Conservation (phyloP, 2,888 invertebrate genomes). For the Folsomia candida region DNA sequence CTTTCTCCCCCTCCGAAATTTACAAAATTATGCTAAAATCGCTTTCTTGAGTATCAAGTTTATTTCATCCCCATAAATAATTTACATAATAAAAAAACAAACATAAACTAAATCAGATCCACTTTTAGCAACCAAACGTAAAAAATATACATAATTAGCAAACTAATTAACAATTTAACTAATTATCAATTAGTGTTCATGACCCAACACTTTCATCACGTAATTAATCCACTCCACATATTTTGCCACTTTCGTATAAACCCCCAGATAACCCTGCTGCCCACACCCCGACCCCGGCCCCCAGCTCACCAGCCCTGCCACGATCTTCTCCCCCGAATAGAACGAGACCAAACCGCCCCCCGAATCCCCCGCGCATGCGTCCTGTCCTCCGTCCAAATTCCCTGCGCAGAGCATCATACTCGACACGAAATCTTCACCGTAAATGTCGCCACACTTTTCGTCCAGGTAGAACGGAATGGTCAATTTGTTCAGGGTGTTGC, state of each 20-base stretch:
- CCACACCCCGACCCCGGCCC: constrained; percentile 27
- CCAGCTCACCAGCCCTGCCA: constrained; percentile 25
- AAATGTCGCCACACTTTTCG: constrained; percentile 16
- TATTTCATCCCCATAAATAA: too few species aligned
- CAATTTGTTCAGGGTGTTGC: constrained; percentile 10
- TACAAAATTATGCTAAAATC: too few species aligned
- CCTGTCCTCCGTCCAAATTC: background rate
- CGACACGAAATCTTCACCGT: constrained; percentile 26
- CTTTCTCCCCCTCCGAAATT: too few species aligned
- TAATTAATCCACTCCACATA: constrained; percentile 23
- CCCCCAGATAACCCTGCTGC: constrained; percentile 11
- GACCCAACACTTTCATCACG: background rate
- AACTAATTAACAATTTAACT: background rate
- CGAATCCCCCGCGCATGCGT: constrained; percentile 26
- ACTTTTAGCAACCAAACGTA: too few species aligned
- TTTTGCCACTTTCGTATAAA: constrained; percentile 18
- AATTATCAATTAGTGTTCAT: background rate
- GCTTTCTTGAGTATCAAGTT: too few species aligned
- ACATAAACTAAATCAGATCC: background rate
- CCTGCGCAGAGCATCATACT: constrained; percentile 32
- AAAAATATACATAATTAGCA: too few species aligned
- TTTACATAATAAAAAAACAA: background rate
- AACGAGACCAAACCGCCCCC: too few species aligned
- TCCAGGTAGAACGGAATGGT: constrained; percentile 16
- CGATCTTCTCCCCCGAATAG: too few species aligned